Percentiles rank a stretch among this genome's conserved stretches.
phyloP scores from a whole-genome alignment of 2,113 vertebrate species.

The Recurvirostra avosetta region DNA sequence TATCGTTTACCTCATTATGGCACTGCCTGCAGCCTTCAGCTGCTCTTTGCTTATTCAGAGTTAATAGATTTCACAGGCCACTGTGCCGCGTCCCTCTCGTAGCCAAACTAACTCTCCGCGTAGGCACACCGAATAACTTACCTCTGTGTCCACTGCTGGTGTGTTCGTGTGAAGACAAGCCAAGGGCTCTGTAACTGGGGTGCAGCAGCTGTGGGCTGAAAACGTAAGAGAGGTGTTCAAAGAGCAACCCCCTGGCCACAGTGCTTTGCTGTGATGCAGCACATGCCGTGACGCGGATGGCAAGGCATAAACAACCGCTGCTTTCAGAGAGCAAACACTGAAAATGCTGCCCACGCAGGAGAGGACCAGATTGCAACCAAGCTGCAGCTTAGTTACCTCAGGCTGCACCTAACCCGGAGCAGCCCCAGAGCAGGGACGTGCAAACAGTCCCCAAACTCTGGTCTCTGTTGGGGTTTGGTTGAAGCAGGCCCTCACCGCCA shows the following conservation, averaged over 20 bases:
- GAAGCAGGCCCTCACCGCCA: not conserved
- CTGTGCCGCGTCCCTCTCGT: not conserved
- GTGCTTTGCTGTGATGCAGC: not conserved
- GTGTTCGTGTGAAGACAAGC: not conserved
- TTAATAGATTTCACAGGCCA: not conserved
- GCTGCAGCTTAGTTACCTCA: fast-evolving
- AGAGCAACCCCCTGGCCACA: not conserved
- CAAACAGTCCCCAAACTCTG: not conserved
- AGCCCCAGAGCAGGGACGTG: not conserved
- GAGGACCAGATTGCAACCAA: not conserved
- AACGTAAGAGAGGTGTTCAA: fast-evolving
- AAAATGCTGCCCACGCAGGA: not conserved
- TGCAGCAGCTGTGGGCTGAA: not conserved
- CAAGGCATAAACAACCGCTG: not conserved
- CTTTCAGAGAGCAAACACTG: not conserved
- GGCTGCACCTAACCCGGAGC: not conserved
- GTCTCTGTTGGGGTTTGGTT: not conserved
- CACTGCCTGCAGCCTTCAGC: not conserved
- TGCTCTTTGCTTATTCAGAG: not conserved
- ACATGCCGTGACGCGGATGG: fast-evolving
- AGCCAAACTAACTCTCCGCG: fast-evolving
- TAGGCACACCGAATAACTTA: no score
- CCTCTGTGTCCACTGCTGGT: fast-evolving
- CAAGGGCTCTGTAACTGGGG: fast-evolving
- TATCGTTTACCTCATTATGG: not conserved